These are phyloP conservation scores for Aurelia aurita DNA, from an alignment of 30 jellyfish, hydroid and myxozoan species.

Conservation along the genomic window DNA sequence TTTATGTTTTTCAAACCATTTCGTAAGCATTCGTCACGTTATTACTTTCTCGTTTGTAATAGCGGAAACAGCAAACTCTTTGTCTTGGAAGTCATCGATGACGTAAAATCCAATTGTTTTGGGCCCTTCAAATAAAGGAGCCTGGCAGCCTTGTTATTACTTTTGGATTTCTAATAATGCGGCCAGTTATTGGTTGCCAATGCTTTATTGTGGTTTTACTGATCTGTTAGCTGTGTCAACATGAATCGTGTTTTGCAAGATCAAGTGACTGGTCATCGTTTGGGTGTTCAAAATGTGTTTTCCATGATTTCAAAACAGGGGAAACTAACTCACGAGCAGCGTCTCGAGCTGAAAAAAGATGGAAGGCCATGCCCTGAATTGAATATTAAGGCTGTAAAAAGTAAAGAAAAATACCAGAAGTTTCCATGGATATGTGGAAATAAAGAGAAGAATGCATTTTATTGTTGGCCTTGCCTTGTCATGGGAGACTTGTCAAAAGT, in stretches of 20 bases:
- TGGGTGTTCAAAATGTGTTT: conserved; percentile 17
- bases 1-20: too few species aligned
- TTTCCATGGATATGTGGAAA: too few species aligned
- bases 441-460: too few species aligned
- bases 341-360: conserved; percentile 11
- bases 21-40: too few species aligned
- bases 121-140: background rate
- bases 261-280: background rate
- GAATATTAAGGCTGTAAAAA: too few species aligned
- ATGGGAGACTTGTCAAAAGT: conserved; percentile 33
- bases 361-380: too few species aligned
- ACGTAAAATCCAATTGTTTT: too few species aligned
- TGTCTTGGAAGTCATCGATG: too few species aligned
- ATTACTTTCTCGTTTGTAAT: too few species aligned
- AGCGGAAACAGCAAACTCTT: too few species aligned
- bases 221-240: background rate
- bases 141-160: background rate
- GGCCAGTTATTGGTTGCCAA: background rate
- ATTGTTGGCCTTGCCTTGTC: conserved; percentile 26
- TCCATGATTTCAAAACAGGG: conserved; percentile 16
- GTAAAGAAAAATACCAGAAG: too few species aligned
- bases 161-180: background rate
- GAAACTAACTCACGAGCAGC: conserved; percentile 27
- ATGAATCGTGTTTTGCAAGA: conserved; percentile 12
- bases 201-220: too few species aligned